Percentiles rank a stretch among this genome's conserved stretches.
Evolutionary conservation across 2,113 vertebrate genomes (phyloP).

Genomic region (Rhabdornis inornatus): DNA sequence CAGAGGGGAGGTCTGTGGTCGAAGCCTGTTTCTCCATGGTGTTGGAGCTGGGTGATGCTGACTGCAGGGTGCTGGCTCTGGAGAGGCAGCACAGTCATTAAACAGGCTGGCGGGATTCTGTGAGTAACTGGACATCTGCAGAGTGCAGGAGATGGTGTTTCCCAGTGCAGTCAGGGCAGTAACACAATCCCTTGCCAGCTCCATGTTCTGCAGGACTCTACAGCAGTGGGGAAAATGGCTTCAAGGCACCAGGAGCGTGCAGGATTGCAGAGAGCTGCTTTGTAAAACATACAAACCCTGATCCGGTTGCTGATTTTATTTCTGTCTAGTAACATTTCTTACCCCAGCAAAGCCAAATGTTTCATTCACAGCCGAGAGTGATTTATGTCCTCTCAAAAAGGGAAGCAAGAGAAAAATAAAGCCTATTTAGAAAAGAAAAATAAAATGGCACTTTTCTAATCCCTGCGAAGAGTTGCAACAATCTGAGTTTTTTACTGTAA

Average conservation of each 20-base stretch:
- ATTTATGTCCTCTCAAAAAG: not conserved
- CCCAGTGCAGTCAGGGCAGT: not conserved
- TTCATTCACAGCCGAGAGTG: not conserved
- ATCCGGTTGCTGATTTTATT: not conserved
- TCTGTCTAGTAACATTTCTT: not conserved
- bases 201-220: not conserved
- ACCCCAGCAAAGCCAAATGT: not conserved
- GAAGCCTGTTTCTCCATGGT: not conserved
- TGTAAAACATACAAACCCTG: not conserved
- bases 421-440: not conserved
- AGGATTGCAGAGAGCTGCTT: not conserved
- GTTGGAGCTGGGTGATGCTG: not conserved
- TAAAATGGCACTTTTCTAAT: not conserved
- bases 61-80: not conserved
- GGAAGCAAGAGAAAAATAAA: not conserved
- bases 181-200: not conserved
- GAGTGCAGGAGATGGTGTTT: not conserved
- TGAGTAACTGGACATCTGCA: not conserved
- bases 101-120: not conserved
- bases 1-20: not conserved
- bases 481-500: not conserved
- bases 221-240: constrained; percentile 24
- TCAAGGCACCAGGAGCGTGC: not conserved
- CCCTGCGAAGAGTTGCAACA: not conserved
- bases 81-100: not conserved